These are phyloP conservation scores for Chaetodon auriga DNA, from an alignment of 2,113 vertebrate genomes.

Conservation along the genomic window DNA sequence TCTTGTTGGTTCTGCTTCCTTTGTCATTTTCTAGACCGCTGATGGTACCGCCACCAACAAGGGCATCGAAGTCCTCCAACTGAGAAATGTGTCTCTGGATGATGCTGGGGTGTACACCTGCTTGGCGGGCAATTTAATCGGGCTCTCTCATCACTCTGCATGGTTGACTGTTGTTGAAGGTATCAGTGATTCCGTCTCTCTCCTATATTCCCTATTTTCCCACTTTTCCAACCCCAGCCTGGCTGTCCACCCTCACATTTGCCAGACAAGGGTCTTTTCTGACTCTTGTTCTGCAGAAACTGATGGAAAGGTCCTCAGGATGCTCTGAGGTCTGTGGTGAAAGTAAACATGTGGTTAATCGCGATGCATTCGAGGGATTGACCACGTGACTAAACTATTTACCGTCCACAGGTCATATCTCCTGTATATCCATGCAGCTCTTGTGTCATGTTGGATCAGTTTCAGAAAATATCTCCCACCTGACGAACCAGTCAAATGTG, in stretches of 20 bases:
- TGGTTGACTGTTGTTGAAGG: slow-evolving; percentile 99
- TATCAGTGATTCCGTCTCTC: slow-evolving; percentile 87
- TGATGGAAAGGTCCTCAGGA: not conserved
- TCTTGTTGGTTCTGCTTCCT: slow-evolving; percentile 85
- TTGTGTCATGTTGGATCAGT: no score
- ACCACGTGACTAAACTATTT: no score
- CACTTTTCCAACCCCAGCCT: not conserved
- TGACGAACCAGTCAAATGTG: no score
- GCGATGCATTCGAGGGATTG: no score
- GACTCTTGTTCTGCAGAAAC: slow-evolving; percentile 53
- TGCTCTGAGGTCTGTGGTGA: no score
- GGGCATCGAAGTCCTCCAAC: slow-evolving; percentile 95
- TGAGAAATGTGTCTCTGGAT: slow-evolving; percentile 99
- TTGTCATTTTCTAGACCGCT: slow-evolving; percentile 91
- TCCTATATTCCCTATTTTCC: slow-evolving; percentile 46
- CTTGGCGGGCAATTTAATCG: slow-evolving; percentile 99
- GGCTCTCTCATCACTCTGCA: slow-evolving; percentile 99
- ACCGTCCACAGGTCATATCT: no score
- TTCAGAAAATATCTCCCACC: no score
- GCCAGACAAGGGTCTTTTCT: slow-evolving; percentile 51
- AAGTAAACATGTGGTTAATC: no score
- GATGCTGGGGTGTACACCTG: slow-evolving; percentile 99
- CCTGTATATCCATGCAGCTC: no score
- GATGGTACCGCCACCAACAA: slow-evolving; percentile 64
- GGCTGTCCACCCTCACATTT: slow-evolving; percentile 62